Percentiles rank a stretch among this genome's conserved stretches.
These are phyloP conservation scores for Marasmarcha lunaedactyla DNA, from an alignment of 2,888 invertebrate genomes.

Conservation along the genomic window DNA sequence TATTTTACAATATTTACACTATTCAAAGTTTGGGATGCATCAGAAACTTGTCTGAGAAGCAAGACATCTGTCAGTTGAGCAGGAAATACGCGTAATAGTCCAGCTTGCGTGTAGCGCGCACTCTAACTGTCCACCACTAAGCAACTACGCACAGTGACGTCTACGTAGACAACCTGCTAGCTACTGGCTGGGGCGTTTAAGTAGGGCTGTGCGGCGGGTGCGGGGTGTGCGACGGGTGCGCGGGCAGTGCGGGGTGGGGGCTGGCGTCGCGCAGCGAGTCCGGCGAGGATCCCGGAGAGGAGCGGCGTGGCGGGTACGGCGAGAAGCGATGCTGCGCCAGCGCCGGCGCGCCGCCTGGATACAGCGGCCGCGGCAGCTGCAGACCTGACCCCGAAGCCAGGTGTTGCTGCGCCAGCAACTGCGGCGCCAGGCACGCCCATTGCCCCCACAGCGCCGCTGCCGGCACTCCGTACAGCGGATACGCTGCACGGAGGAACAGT, in stretches of 20 bases:
- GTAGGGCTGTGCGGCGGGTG: constrained; percentile 59
- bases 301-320: constrained; percentile 65
- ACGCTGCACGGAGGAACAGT: constrained; percentile 77
- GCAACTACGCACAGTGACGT: too few species aligned
- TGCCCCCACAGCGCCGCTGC: constrained; percentile 77
- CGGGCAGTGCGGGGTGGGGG: constrained; percentile 42
- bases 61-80: constrained; percentile 8
- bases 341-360: constrained; percentile 47
- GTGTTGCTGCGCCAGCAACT: constrained; percentile 75
- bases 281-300: constrained; percentile 70
- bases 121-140: too few species aligned
- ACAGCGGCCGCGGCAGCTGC: constrained; percentile 63
- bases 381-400: constrained; percentile 63
- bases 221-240: constrained; percentile 41
- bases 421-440: constrained; percentile 77
- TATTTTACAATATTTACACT: constrained; percentile 41
- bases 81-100: too few species aligned
- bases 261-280: constrained; percentile 70
- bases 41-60: too few species aligned
- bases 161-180: too few species aligned
- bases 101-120: too few species aligned
- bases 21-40: constrained; percentile 22
- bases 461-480: constrained; percentile 68
- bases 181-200: too few species aligned
- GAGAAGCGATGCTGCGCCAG: constrained; percentile 73